Evolutionary conservation across 64 coral and sea anemone genomes (phyloP), one percentile per base, ranked within the genome.

Genomic region (Orbicella faveolata): DNA sequence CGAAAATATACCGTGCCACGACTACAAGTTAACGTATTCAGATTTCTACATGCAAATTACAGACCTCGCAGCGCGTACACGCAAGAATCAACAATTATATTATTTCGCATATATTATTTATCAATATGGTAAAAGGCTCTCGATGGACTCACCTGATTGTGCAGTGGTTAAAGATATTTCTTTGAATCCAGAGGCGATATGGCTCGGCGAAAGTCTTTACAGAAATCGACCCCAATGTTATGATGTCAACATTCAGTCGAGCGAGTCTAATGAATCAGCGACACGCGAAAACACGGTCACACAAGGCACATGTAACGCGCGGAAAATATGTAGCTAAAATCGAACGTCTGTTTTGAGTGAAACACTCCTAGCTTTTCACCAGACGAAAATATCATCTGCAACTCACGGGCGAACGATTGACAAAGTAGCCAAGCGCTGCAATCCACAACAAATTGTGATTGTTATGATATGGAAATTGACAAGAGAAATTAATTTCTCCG

Each of bases 91-190:
- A 85, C 82, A 85, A 85, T 85, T 36, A 72, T 73, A 37, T 67
- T 85, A 85, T 52, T 35, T 72, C 21, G 36, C 39, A 85, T 85
- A 73, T 34, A 85, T 85, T 84, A 85, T 85, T 85, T n/a, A 85
- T 85, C 65, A 85, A 52, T 73, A 52, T 33, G 25, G 82, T 72
- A 72, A 72, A 66, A 83, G 65, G 33, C 33, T 48, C 11, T 52
- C 44, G 82, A 34, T 72, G 72, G 1, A 17, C 64, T 70, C 48
- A 85, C 82, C 82, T 85, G 70, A 72, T 52, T 63, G 36, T 33
- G 11, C 10, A 52, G 67, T 23, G 64, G 36, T 53, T 30, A 17
- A 52, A 73, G 36, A n/a, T 41, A 51, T 72, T 72, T 85, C n/a
- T 72, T 44, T 52, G 20, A 17, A 20, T 52, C 82, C 37, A 70